Base-by-base conservation (phyloP, 2,113 vertebrate genomes). In the Sorex fumeus region DNA sequence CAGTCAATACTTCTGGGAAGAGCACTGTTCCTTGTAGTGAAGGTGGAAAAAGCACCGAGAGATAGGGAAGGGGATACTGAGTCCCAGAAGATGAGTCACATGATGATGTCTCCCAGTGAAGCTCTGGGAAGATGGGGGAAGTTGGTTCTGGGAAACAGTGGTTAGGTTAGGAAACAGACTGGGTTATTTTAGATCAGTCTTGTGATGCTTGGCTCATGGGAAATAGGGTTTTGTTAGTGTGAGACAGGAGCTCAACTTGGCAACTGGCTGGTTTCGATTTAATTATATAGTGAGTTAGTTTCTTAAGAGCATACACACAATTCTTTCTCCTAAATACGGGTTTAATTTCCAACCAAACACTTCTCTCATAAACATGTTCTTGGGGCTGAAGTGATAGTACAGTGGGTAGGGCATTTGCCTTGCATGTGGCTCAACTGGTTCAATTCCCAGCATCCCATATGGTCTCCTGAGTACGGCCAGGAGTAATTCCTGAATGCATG, bases 301-400 rank as follows among this genome's bases (percentile, higher is more conserved):
- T 97, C 74, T 13, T 77, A 90, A 82, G 85, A 90, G 70, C 87
- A 86, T 78, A 92, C 6, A 90, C 74, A 93, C 66, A 75, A 67
- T 84, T 36, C 74, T 95, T 93, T 91, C 78, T 93, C 36, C 83
- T 90, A n/a, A 95, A 96, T 21, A 60, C 72, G 84, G 75, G 94
- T 95, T 97, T 97, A 94, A 95, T 95, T 97, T 88, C 93, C 87
- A 95, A 86, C 86, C 96, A 90, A 96, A 95, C 82, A 60, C 62
- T 86, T 30, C 0, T 92, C 93, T 64, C 82, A 90, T 92, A 97
- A 97, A 96, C n/a, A n/a, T n/a, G n/a, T n/a, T n/a, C n/a, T n/a
- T n/a, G n/a, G n/a, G n/a, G n/a, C n/a, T n/a, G n/a, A n/a, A n/a
- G n/a, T n/a, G n/a, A n/a, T n/a, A n/a, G n/a, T n/a, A n/a, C n/a